phyloP scores from a whole-genome alignment of 2,888 invertebrate genomes.

The Cephonodes hylas region DNA sequence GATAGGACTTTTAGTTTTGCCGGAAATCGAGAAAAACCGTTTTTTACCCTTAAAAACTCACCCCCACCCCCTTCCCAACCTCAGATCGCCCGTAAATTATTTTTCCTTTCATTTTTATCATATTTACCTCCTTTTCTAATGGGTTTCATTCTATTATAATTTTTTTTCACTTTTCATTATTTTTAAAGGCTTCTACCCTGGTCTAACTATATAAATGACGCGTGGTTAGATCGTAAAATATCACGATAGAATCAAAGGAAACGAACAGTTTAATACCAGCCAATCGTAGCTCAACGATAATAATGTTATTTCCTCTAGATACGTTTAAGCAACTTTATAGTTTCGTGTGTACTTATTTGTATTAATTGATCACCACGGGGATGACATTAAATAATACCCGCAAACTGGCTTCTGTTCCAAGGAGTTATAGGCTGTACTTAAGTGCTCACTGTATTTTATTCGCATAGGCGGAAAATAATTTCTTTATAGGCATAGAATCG shows the following conservation, averaged over 20 bases:
- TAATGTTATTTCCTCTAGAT: not conserved
- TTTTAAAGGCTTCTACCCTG: too few relatives aligned
- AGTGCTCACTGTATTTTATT: conserved; percentile 31
- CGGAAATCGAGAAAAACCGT: too few relatives aligned
- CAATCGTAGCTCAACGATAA: not conserved
- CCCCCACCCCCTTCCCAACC: too few relatives aligned
- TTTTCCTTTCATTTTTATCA: too few relatives aligned
- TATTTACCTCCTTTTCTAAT: too few relatives aligned
- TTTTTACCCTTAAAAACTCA: too few relatives aligned
- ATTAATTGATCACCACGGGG: not conserved
- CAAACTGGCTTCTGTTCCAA: conserved; percentile 17
- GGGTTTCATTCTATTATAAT: too few relatives aligned
- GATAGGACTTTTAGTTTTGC: too few relatives aligned
- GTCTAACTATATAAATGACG: not conserved
- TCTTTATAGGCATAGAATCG: conserved; percentile 56
- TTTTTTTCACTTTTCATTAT: too few relatives aligned
- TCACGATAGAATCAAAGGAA: not conserved
- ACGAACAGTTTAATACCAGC: not conserved
- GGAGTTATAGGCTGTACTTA: conserved; percentile 35
- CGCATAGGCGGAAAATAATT: conserved; percentile 49
- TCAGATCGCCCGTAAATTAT: too few relatives aligned
- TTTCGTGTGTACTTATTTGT: not conserved
- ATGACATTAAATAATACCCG: not conserved
- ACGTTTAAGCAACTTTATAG: not conserved
- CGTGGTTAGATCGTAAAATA: not conserved